phyloP scores from a whole-genome alignment of 2,888 invertebrate species.

The Dryococelus australis region DNA sequence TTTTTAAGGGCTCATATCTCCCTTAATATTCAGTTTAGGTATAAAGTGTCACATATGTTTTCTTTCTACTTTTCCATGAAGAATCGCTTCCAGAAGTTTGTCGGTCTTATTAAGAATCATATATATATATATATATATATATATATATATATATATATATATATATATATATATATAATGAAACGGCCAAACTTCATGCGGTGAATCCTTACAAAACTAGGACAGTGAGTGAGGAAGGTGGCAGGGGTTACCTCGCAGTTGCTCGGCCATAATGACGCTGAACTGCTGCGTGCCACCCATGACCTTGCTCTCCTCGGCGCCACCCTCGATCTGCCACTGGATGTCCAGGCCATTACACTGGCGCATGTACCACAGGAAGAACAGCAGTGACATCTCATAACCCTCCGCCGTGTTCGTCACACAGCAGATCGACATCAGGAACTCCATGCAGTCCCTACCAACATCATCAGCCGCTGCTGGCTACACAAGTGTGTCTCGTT shows the following conservation, averaged over 20 bases:
- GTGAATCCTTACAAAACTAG: no score
- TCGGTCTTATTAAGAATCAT: no score
- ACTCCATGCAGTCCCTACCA: constrained; percentile 44
- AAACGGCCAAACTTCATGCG: no score
- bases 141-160: no score
- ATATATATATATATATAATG: no score
- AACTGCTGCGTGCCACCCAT: constrained; percentile 59
- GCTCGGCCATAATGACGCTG: constrained; percentile 54
- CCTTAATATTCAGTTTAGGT: no score
- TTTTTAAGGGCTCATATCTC: no score
- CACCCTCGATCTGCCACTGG: constrained; percentile 47
- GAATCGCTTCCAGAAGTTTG: no score
- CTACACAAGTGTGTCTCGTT: neutral
- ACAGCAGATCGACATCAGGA: constrained; percentile 39
- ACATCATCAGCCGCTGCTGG: neutral
- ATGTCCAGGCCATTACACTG: constrained; percentile 47
- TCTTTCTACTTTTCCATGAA: no score
- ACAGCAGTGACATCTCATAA: constrained; percentile 49
- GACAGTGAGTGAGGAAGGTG: no score
- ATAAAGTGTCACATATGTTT: no score
- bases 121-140: no score
- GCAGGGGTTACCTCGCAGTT: constrained; percentile 51
- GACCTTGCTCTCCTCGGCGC: constrained; percentile 57
- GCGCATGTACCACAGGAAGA: constrained; percentile 50
- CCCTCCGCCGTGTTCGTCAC: constrained; percentile 46